Percentiles rank a stretch among this genome's conserved stretches.
phyloP scores from a whole-genome alignment of 2,113 vertebrate species.

The Gnathonemus longibarbis region DNA sequence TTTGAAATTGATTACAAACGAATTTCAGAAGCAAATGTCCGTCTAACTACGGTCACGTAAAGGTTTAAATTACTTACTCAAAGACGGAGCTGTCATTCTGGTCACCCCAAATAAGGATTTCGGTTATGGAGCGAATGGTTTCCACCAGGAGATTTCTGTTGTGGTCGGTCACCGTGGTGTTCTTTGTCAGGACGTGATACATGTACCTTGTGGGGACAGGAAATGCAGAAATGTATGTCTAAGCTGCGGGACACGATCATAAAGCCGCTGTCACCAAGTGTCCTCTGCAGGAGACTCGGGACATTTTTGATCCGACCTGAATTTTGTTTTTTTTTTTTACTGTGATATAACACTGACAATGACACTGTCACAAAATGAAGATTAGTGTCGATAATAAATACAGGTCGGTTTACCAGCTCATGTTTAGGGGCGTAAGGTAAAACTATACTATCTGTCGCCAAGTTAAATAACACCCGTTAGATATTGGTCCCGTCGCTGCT shows the following conservation, averaged over 20 bases:
- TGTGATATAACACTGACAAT: neutral
- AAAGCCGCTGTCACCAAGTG: neutral
- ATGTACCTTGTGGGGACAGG: conserved; percentile 67
- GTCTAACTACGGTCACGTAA: neutral
- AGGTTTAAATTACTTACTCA: conserved; percentile 69
- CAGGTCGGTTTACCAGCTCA: neutral
- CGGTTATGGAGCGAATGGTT: conserved; percentile 94
- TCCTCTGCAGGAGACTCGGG: neutral
- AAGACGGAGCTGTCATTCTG: conserved; percentile 99
- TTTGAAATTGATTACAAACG: neutral
- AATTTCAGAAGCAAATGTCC: neutral
- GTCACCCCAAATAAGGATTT: conserved; percentile 98
- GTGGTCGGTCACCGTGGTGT: conserved; percentile 95
- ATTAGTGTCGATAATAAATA: neutral
- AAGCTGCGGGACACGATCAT: neutral
- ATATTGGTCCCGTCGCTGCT: neutral
- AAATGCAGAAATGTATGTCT: neutral
- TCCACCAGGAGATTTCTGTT: conserved; percentile 95
- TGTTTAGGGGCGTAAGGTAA: neutral
- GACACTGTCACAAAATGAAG: neutral
- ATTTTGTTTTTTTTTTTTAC: neutral
- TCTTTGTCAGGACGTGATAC: conserved; percentile 93
- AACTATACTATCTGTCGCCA: neutral
- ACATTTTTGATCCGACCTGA: neutral
- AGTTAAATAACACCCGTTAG: neutral